Percentiles rank a stretch among this genome's conserved stretches.
Evolutionary conservation across 1,140 invertebrate genomes (phyloP).

Genomic region (Cepaea nemoralis): DNA sequence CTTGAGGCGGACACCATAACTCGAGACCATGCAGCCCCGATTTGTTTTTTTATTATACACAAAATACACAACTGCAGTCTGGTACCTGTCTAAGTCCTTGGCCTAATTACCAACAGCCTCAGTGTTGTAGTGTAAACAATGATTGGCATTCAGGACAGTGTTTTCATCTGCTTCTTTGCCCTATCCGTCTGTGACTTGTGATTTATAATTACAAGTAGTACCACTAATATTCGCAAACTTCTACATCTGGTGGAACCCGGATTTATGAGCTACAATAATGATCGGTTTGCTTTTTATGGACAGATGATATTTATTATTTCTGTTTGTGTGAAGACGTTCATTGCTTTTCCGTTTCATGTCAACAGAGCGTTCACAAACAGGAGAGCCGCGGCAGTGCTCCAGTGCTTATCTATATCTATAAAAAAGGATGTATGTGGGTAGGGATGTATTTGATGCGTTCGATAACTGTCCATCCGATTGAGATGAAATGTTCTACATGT

Average conservation of each 20-base stretch:
- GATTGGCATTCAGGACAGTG: neutral
- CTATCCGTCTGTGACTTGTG: neutral
- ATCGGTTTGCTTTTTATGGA: neutral
- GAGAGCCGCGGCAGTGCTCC: neutral
- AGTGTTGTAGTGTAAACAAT: neutral
- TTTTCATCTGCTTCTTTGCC: neutral
- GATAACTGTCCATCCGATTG: too few species aligned
- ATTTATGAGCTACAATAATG: neutral
- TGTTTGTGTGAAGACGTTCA: neutral
- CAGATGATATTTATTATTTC: neutral
- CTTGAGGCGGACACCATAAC: too few species aligned
- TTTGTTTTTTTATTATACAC: too few species aligned
- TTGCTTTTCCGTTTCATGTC: neutral
- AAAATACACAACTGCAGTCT: too few species aligned
- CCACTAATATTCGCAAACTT: neutral
- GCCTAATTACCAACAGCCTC: neutral
- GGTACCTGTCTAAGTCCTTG: neutral
- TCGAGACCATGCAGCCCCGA: too few species aligned
- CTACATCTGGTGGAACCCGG: neutral
- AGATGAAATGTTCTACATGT: too few species aligned
- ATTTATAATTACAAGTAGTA: neutral
- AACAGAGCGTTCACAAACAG: neutral
- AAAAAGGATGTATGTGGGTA: too few species aligned
- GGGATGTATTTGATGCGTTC: too few species aligned
- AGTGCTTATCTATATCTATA: too few species aligned